A percentile compares a stretch with the other conserved stretches of the same genome.
Conservation (phyloP, 1,140 invertebrate genomes). For the Drosophila grimshawi region DNA sequence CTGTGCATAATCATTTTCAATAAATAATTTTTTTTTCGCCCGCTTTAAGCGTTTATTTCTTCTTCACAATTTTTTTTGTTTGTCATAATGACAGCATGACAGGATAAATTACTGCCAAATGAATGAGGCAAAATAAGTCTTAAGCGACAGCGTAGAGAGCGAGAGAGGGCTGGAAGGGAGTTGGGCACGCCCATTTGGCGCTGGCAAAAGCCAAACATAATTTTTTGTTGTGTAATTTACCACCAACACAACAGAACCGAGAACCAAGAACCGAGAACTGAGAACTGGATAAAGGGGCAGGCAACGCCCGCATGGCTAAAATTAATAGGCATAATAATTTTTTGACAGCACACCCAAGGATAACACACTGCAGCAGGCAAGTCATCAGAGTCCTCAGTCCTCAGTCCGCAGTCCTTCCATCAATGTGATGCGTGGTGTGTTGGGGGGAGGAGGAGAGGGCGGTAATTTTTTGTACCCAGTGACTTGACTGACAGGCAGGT, state of each 20-base stretch:
- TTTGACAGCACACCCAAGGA: conserved; percentile 84
- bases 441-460: conserved; percentile 8
- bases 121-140: conserved; percentile 82
- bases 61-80: conserved; percentile 53
- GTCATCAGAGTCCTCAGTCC: conserved; percentile 60
- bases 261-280: neutral
- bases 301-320: conserved; percentile 75
- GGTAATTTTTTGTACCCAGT: conserved; percentile 47
- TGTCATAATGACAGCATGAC: conserved; percentile 84
- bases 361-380: conserved; percentile 71
- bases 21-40: conserved; percentile 72
- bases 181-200: conserved; percentile 68
- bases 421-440: conserved; percentile 39
- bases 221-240: conserved; percentile 81
- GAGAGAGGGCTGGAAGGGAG: conserved; percentile 3
- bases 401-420: conserved; percentile 39
- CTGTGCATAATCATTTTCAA: conserved; percentile 79
- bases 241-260: conserved; percentile 45
- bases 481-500: conserved; percentile 83
- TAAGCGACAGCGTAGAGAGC: conserved; percentile 59
- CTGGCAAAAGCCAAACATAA: conserved; percentile 80
- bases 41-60: conserved; percentile 52
- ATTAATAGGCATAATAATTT: conserved; percentile 85
- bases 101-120: conserved; percentile 84
- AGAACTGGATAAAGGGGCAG: conserved; percentile 29